These are phyloP conservation scores for Idaea straminata DNA, from an alignment of 2,888 invertebrate genomes.

Conservation along the genomic window DNA sequence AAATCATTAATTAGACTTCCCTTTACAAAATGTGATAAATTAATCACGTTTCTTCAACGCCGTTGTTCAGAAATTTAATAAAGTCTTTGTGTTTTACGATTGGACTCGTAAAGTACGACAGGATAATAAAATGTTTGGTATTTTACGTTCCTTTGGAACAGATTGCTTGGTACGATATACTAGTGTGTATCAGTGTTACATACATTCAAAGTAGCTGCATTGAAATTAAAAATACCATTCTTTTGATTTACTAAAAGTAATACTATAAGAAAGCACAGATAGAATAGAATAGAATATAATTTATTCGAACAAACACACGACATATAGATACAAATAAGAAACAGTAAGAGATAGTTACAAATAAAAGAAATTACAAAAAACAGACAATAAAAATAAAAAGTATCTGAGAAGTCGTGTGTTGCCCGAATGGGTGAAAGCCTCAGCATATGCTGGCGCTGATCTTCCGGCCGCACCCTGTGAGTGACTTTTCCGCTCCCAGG, in stretches of 20 bases:
- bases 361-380: too few species aligned
- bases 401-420: too few species aligned
- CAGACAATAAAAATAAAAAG: too few species aligned
- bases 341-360: too few species aligned
- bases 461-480: too few species aligned
- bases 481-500: too few species aligned
- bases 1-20: neutral
- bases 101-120: conserved; percentile 50
- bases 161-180: neutral
- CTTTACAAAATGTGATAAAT: conserved; percentile 11
- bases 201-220: neutral
- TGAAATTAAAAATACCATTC: neutral
- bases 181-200: neutral
- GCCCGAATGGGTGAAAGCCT: too few species aligned
- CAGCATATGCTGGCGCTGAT: too few species aligned
- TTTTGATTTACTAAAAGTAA: neutral
- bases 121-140: conserved; percentile 41
- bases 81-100: conserved; percentile 56
- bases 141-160: conserved; percentile 27
- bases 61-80: conserved; percentile 55
- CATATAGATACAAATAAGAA: too few species aligned
- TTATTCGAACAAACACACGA: too few species aligned
- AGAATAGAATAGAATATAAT: too few species aligned
- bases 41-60: conserved; percentile 22
- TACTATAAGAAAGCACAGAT: too few species aligned